A percentile compares a stretch with the other conserved stretches of the same genome.
phyloP scores from a whole-genome alignment of 2,888 invertebrate genomes.

The Euzophera pinguis region DNA sequence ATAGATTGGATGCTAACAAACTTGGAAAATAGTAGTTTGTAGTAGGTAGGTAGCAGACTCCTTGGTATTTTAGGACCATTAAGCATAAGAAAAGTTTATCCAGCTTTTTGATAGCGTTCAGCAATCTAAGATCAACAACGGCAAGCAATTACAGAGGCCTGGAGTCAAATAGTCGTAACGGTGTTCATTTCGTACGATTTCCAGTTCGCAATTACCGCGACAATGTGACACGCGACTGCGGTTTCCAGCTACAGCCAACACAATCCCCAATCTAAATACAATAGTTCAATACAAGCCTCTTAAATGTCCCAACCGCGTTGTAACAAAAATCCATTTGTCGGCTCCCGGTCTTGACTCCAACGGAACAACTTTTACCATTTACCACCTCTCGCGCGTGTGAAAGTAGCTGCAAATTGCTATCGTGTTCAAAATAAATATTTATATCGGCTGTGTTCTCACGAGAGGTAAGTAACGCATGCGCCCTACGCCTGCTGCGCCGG shows the following conservation, averaged over 20 bases:
- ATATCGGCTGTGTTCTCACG: slow-evolving; percentile 22
- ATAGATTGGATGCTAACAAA: too few relatives aligned
- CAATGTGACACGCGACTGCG: slow-evolving; percentile 5
- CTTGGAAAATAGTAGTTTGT: too few relatives aligned
- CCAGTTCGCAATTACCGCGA: slow-evolving; percentile 1
- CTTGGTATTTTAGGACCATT: not conserved
- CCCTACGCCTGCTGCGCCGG: slow-evolving; percentile 33
- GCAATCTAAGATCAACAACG: not conserved
- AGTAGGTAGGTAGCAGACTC: too few relatives aligned
- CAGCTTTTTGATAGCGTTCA: too few relatives aligned
- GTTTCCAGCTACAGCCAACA: slow-evolving; percentile 9
- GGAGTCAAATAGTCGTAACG: slow-evolving; percentile 3
- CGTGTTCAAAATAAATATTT: slow-evolving; percentile 21
- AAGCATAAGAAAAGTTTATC: not conserved
- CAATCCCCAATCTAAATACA: slow-evolving; percentile 15
- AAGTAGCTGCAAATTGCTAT: slow-evolving; percentile 22
- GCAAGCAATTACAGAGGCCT: not conserved
- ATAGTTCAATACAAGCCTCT: slow-evolving; percentile 10
- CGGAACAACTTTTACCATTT: slow-evolving; percentile 28
- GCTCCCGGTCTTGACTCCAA: slow-evolving; percentile 10
- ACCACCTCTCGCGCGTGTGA: slow-evolving; percentile 24
- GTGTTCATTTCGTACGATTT: not conserved
- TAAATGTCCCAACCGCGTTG: slow-evolving; percentile 8
- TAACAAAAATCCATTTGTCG: slow-evolving; percentile 7
- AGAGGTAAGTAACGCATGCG: slow-evolving; percentile 23